These are phyloP conservation scores for Falco rusticolus DNA, from an alignment of 2,797 vertebrate species.

Conservation along the genomic window DNA sequence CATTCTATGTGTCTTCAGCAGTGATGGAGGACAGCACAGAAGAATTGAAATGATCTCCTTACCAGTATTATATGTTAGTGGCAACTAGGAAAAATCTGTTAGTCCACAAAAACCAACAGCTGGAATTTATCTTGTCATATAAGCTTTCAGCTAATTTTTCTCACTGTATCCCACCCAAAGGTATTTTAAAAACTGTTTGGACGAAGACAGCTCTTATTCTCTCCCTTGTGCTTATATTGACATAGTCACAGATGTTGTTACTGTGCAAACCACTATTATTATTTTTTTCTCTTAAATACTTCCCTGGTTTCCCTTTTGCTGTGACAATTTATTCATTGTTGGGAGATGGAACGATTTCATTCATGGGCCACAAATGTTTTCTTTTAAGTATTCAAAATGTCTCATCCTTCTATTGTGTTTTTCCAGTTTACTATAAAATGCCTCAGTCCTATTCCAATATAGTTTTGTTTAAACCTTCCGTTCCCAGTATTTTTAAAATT, in stretches of 20 bases:
- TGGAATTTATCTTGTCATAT: not conserved
- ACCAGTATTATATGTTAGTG: not conserved
- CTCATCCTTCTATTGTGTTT: not conserved
- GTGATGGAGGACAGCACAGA: not conserved
- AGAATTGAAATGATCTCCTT: not conserved
- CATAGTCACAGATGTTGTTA: not conserved
- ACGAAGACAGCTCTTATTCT: not conserved
- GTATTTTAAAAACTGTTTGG: conserved; percentile 10
- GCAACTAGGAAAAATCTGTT: not conserved
- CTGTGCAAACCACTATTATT: not conserved
- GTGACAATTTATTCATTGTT: not conserved
- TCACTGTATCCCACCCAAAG: not conserved
- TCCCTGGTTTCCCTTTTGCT: conserved; percentile 27
- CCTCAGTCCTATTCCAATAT: not conserved
- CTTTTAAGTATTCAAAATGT: not conserved
- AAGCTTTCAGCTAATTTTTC: not conserved
- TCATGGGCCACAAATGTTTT: conserved; percentile 36
- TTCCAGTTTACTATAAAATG: not conserved
- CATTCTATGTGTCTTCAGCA: not conserved
- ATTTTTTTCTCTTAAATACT: not conserved
- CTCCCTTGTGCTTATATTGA: not conserved
- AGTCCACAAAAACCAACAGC: not conserved
- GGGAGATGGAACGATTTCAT: conserved; percentile 22
- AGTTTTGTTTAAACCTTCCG: not conserved
- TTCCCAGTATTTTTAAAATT: not conserved